phyloP scores from a whole-genome alignment of 2,888 invertebrate genomes.

The Volucella zonaria region DNA sequence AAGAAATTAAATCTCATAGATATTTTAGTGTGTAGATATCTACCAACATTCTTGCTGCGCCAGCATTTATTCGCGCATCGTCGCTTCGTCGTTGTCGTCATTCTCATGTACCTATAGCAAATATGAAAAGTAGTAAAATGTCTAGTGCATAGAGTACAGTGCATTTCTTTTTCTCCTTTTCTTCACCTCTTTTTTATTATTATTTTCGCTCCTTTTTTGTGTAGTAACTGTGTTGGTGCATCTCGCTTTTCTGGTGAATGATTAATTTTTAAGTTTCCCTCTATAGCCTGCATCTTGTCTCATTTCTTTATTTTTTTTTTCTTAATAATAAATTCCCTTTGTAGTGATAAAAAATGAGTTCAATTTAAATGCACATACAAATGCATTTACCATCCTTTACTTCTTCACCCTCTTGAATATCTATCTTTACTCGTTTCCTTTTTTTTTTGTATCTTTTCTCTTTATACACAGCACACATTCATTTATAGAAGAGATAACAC shows the following conservation, averaged over 20 bases:
- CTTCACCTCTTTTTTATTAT: constrained; percentile 1
- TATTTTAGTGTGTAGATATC: neutral
- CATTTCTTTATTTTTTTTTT: constrained; percentile 17
- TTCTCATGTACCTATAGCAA: neutral
- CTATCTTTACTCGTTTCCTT: constrained; percentile 17
- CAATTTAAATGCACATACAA: constrained; percentile 71
- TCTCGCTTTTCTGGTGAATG: constrained; percentile 49
- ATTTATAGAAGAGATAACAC: constrained; percentile 56
- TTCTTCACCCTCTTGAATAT: constrained; percentile 15
- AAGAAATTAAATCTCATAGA: constrained; percentile 7
- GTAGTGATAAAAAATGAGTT: constrained; percentile 71
- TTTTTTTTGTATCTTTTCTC: constrained; percentile 1
- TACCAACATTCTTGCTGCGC: constrained; percentile 37
- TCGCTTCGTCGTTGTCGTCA: neutral
- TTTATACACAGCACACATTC: constrained; percentile 14
- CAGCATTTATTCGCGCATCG: constrained; percentile 56
- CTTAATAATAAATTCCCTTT: constrained; percentile 66
- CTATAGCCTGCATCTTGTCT: constrained; percentile 8
- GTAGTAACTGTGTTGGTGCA: constrained; percentile 27
- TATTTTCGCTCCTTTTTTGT: constrained; percentile 37
- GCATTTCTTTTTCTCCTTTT: constrained; percentile 17
- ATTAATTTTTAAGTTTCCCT: constrained; percentile 64
- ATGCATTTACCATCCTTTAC: constrained; percentile 54
- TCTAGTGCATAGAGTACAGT: constrained; percentile 42
- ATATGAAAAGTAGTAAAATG: constrained; percentile 32